Evolutionary conservation across 1,140 invertebrate genomes (phyloP).

Genomic region (Cyclargus thomasi): DNA sequence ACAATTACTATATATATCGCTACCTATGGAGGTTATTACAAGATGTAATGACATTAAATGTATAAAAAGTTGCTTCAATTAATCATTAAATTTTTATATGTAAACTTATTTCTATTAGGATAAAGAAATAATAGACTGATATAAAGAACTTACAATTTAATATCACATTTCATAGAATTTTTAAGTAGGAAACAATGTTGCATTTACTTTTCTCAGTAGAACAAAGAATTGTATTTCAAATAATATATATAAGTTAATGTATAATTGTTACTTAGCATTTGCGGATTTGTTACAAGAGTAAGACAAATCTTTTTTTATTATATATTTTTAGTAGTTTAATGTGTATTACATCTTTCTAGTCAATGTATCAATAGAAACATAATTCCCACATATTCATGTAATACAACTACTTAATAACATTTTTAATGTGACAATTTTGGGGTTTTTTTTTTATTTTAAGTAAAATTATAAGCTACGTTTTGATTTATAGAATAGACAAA

Average conservation of each 20-base stretch:
- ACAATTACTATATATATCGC: no score
- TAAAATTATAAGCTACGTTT: background rate
- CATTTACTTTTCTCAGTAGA: background rate
- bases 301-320: no score
- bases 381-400: background rate
- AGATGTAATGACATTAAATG: no score
- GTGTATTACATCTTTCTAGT: background rate
- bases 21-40: no score
- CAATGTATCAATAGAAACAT: background rate
- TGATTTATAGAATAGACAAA: background rate
- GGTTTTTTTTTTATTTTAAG: background rate
- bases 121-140: background rate
- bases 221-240: no score
- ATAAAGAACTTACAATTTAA: constrained; percentile 18
- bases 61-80: no score
- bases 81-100: background rate
- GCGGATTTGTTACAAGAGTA: no score
- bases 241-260: no score
- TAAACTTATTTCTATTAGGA: background rate
- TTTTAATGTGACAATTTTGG: background rate
- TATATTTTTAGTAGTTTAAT: no score
- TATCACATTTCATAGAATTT: constrained; percentile 20
- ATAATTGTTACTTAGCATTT: no score
- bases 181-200: background rate
- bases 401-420: background rate